Conservation (phyloP, 2,113 vertebrate genomes). For the Bubalus kerabau region DNA sequence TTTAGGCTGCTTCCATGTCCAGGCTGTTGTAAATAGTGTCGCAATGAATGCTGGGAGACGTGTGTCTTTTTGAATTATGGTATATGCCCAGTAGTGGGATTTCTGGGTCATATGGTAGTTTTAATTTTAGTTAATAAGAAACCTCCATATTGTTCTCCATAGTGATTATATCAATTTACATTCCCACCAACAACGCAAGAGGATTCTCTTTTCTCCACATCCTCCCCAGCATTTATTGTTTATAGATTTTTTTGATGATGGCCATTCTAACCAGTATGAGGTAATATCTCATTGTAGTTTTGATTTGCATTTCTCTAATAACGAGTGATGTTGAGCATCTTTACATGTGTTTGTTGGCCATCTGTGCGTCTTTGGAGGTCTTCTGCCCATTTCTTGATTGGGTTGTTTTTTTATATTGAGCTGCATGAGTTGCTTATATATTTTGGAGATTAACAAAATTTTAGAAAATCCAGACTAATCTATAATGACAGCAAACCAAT, state of each 20-base stretch:
- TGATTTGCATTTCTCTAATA: not conserved
- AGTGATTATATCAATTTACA: not conserved
- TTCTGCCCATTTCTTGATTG: not conserved
- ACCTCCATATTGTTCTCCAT: not conserved
- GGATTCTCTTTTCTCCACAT: not conserved
- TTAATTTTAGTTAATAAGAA: not conserved
- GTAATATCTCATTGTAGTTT: not conserved
- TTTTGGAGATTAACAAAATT: not conserved
- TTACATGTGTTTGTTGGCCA: not conserved
- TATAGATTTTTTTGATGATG: not conserved
- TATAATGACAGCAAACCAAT: not conserved
- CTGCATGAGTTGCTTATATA: not conserved
- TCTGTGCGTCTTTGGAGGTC: not conserved
- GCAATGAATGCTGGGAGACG: not conserved
- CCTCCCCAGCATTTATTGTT: not conserved
- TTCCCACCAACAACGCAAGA: not conserved
- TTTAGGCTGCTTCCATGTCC: not conserved
- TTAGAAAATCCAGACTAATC: not conserved
- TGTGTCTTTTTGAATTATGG: not conserved
- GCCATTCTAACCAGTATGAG: not conserved
- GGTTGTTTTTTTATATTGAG: not conserved
- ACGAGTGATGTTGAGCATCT: not conserved
- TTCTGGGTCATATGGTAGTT: not conserved
- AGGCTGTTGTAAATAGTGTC: not conserved
- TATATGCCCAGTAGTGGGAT: not conserved